A percentile compares a stretch with the other conserved stretches of the same genome.
These are phyloP conservation scores for Notoglanidium macrostoma DNA, from an alignment of 2,797 vertebrate species.

Conservation along the genomic window DNA sequence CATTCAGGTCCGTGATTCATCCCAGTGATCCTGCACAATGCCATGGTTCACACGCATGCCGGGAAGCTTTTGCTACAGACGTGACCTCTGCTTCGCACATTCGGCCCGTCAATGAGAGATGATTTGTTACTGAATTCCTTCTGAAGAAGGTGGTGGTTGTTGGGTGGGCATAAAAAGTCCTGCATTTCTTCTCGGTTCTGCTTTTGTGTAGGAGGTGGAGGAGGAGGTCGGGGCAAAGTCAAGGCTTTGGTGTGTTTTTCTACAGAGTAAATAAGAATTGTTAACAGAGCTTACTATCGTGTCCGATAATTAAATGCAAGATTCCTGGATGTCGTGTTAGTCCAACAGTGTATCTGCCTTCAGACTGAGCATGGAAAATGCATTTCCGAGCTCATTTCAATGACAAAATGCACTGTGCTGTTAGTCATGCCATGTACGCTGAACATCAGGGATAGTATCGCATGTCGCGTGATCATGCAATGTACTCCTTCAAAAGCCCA, in stretches of 20 bases:
- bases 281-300: conserved; percentile 12
- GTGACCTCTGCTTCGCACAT: conserved; percentile 41
- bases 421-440: not conserved
- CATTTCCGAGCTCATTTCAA: not conserved
- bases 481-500: conserved; percentile 26
- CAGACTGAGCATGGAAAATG: not conserved
- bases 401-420: not conserved
- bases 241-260: conserved; percentile 32
- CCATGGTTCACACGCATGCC: conserved; percentile 35
- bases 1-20: conserved; percentile 38
- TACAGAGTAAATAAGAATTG: conserved; percentile 14
- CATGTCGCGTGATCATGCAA: conserved; percentile 20
- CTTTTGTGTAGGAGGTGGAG: conserved; percentile 18
- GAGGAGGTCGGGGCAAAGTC: conserved; percentile 8
- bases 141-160: not conserved
- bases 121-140: conserved; percentile 40
- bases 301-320: not conserved
- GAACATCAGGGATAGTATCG: conserved; percentile 3
- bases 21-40: conserved; percentile 37
- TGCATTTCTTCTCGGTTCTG: conserved; percentile 7
- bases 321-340: conserved; percentile 15
- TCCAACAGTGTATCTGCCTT: not conserved
- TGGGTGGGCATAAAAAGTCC: not conserved
- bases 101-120: conserved; percentile 36
- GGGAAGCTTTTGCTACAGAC: conserved; percentile 36